These are phyloP conservation scores for Oreochromis tanganicae DNA, from an alignment of 2,113 vertebrate genomes.

Conservation along the genomic window DNA sequence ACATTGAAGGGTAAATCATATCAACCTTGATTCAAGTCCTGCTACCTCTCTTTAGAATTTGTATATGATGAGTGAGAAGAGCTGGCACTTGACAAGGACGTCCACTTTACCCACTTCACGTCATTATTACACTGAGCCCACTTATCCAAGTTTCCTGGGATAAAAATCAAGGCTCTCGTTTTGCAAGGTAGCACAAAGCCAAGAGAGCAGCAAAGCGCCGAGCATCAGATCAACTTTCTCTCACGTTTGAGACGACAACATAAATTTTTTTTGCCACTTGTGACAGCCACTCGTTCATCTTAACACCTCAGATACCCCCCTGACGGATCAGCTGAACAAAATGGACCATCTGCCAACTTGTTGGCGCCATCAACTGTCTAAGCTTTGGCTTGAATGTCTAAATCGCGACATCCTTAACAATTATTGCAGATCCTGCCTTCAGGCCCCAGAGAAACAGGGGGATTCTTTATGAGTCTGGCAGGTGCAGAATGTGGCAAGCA, in stretches of 20 bases:
- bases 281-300: constrained; percentile 33
- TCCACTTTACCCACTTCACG: background rate
- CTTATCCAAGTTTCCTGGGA: background rate
- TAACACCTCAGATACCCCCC: constrained; percentile 26
- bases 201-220: background rate
- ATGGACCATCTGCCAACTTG: constrained; percentile 60
- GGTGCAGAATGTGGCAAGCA: constrained; percentile 53
- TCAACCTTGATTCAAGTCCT: background rate
- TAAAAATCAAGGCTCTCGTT: constrained; percentile 1
- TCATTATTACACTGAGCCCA: background rate
- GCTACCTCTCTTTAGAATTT: background rate
- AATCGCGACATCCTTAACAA: constrained; percentile 60
- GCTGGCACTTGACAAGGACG: background rate
- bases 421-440: constrained; percentile 56
- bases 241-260: background rate
- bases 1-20: background rate
- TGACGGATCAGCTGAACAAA: constrained; percentile 47
- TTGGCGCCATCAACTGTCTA: constrained; percentile 37
- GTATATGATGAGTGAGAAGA: background rate
- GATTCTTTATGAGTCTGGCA: constrained; percentile 67
- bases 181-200: background rate
- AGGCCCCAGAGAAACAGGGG: constrained; percentile 49
- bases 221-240: constrained; percentile 6
- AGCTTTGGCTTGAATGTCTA: constrained; percentile 47
- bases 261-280: background rate